Conservation (phyloP, 2,113 vertebrate genomes). For the Cacatua alba region DNA sequence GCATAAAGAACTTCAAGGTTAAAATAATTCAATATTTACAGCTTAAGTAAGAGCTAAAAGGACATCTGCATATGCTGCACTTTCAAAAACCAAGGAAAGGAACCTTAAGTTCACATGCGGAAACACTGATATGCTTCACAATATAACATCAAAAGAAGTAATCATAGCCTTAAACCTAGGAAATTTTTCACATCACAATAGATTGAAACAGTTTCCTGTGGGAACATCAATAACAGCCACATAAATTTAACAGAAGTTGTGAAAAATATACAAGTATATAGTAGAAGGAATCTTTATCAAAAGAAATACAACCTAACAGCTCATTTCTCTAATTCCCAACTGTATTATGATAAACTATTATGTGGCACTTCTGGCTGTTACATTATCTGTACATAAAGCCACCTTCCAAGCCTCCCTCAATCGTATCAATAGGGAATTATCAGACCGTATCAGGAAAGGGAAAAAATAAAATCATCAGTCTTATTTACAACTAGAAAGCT, state of each 20-base stretch:
- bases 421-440: background rate
- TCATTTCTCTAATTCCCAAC: background rate
- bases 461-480: background rate
- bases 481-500: background rate
- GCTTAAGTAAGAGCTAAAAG: background rate
- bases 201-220: background rate
- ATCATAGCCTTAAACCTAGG: background rate
- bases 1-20: background rate
- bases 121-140: background rate
- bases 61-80: background rate
- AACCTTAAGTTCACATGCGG: background rate
- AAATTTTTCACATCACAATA: background rate
- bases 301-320: background rate
- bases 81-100: background rate
- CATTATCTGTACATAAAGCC: background rate
- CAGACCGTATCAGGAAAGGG: background rate
- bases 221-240: background rate
- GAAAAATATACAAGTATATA: background rate
- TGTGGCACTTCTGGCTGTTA: background rate
- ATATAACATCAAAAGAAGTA: background rate
- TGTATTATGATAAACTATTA: background rate
- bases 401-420: background rate
- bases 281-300: background rate
- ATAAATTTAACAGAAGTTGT: background rate
- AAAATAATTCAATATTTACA: background rate